phyloP scores from a whole-genome alignment of 2,113 vertebrate genomes.

The Pterocles gutturalis region DNA sequence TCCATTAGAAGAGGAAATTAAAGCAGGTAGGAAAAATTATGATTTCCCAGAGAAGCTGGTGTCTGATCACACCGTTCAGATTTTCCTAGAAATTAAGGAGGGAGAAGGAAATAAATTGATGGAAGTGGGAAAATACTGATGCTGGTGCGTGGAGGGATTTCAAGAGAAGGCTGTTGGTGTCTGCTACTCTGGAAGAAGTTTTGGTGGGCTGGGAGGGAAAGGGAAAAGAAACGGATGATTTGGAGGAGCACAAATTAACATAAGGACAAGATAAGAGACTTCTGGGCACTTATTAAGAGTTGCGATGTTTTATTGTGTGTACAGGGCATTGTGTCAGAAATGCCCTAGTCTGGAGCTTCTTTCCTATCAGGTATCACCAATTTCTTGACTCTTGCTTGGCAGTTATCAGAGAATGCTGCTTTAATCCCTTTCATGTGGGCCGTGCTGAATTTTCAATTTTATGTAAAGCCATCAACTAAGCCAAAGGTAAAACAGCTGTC shows the following conservation, averaged over 20 bases:
- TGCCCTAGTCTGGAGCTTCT: neutral
- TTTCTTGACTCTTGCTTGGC: neutral
- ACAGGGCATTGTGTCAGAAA: neutral
- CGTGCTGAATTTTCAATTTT: neutral
- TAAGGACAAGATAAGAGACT: neutral
- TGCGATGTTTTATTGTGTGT: neutral
- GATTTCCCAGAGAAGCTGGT: neutral
- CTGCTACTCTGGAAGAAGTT: neutral
- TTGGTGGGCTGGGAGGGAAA: neutral
- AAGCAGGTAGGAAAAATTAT: neutral
- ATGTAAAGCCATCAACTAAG: neutral
- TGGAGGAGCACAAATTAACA: neutral
- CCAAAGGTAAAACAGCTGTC: neutral
- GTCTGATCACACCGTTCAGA: neutral
- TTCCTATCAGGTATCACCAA: fast-evolving
- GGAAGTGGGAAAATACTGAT: neutral
- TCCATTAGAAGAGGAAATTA: neutral
- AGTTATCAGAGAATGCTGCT: neutral
- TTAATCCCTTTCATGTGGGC: neutral
- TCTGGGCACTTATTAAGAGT: neutral
- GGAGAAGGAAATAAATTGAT: neutral
- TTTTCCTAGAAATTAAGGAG: neutral
- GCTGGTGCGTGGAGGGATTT: neutral
- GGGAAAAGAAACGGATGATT: neutral
- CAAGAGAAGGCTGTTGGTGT: neutral